A percentile compares a stretch with the other conserved stretches of the same genome.
Conservation (phyloP, 2,113 vertebrate genomes). For the Colossoma macropomum region DNA sequence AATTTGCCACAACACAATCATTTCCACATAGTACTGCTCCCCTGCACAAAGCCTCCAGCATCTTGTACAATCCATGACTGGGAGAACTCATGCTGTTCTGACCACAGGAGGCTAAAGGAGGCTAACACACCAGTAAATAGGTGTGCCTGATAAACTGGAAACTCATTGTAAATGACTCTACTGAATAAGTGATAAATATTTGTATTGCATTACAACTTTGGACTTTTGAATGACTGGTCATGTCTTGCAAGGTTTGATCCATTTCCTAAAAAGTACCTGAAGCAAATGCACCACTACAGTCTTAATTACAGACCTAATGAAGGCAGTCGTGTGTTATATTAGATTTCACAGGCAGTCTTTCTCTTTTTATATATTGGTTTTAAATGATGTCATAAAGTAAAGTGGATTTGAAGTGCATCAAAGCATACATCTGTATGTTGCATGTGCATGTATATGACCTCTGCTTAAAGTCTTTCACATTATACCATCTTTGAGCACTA, state of each 20-base stretch:
- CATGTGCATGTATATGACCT: conserved; percentile 44
- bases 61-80: neutral
- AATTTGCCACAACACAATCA: too few relatives aligned
- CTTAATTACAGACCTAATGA: neutral
- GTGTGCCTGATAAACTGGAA: neutral
- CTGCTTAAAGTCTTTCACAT: neutral
- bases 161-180: neutral
- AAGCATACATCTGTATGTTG: conserved; percentile 30
- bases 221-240: conserved; percentile 20
- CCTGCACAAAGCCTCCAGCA: neutral
- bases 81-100: neutral
- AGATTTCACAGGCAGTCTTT: neutral
- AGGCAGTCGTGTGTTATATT: neutral
- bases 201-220: neutral
- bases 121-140: neutral
- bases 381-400: neutral
- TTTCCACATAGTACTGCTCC: too few relatives aligned
- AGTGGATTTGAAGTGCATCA: neutral
- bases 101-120: neutral
- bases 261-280: conserved; percentile 1
- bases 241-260: conserved; percentile 22
- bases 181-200: neutral
- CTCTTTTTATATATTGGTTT: neutral
- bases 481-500: neutral
- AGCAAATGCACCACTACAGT: neutral